phyloP scores from a whole-genome alignment of 1,140 invertebrate genomes.

The Cydia splendana region DNA sequence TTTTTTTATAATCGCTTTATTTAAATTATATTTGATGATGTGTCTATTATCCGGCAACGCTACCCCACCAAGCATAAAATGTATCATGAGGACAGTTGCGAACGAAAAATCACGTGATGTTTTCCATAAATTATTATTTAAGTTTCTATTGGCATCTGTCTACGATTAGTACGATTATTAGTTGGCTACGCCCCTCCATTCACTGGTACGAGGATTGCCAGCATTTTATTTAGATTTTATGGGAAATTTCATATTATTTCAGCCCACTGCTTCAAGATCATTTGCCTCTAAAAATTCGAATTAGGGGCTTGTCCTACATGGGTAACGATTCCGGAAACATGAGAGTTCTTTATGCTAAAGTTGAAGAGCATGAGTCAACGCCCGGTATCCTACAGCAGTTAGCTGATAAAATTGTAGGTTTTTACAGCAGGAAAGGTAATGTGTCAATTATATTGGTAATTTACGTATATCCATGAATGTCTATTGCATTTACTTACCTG shows the following conservation, averaged over 20 bases:
- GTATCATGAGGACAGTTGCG: too few species aligned
- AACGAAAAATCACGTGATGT: too few species aligned
- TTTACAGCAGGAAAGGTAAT: constrained; percentile 76
- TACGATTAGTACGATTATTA: too few species aligned
- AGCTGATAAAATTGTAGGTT: constrained; percentile 65
- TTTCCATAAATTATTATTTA: too few species aligned
- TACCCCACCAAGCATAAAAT: too few species aligned
- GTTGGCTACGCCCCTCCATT: too few species aligned
- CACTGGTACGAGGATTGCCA: too few species aligned
- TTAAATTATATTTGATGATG: too few species aligned
- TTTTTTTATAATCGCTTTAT: background rate
- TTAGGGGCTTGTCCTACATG: constrained; percentile 79
- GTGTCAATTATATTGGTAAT: background rate
- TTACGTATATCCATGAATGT: background rate
- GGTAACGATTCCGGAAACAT: constrained; percentile 73
- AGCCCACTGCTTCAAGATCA: constrained; percentile 58
- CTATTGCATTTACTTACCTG: background rate
- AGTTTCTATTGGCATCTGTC: too few species aligned
- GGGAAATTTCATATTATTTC: constrained; percentile 38
- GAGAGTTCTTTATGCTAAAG: constrained; percentile 75
- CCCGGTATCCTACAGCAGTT: constrained; percentile 68
- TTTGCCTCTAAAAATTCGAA: constrained; percentile 64
- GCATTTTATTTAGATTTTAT: background rate
- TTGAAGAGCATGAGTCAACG: constrained; percentile 69
- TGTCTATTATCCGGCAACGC: too few species aligned